A percentile compares a stretch with the other conserved stretches of the same genome.
These are phyloP conservation scores for Drosophila littoralis DNA, from an alignment of 1,140 invertebrate species.

Conservation along the genomic window DNA sequence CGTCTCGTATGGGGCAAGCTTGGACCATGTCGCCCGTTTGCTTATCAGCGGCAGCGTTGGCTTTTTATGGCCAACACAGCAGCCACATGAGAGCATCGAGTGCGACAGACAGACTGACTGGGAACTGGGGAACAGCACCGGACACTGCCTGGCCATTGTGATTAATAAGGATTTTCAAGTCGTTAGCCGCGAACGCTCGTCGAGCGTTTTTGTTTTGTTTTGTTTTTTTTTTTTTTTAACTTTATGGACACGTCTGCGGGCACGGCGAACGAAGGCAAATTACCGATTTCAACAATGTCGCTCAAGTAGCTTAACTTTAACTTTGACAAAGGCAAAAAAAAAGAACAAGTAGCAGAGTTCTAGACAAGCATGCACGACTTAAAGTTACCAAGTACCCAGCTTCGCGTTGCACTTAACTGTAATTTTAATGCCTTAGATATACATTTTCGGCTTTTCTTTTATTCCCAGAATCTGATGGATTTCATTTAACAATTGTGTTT, in stretches of 20 bases:
- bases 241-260: constrained; percentile 54
- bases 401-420: too few species aligned
- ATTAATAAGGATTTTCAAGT: constrained; percentile 83
- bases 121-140: constrained; percentile 4
- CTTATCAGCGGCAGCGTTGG: constrained; percentile 77
- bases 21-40: constrained; percentile 77
- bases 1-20: constrained; percentile 22
- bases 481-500: too few species aligned
- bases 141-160: constrained; percentile 56
- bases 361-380: neutral
- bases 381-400: neutral
- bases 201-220: constrained; percentile 8
- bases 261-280: constrained; percentile 65
- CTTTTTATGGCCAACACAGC: constrained; percentile 73
- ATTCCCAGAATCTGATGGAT: too few species aligned
- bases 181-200: constrained; percentile 61
- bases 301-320: constrained; percentile 80
- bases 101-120: constrained; percentile 28
- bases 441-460: too few species aligned
- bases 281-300: constrained; percentile 82
- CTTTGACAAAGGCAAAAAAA: constrained; percentile 67
- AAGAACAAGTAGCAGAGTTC: constrained; percentile 1
- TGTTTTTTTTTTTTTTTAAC: constrained; percentile 34
- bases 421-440: too few species aligned
- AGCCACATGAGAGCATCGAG: constrained; percentile 39